A percentile compares a stretch with the other conserved stretches of the same genome.
Evolutionary conservation across 2,888 invertebrate species (phyloP).

Genomic region (Napeogenes sylphis): DNA sequence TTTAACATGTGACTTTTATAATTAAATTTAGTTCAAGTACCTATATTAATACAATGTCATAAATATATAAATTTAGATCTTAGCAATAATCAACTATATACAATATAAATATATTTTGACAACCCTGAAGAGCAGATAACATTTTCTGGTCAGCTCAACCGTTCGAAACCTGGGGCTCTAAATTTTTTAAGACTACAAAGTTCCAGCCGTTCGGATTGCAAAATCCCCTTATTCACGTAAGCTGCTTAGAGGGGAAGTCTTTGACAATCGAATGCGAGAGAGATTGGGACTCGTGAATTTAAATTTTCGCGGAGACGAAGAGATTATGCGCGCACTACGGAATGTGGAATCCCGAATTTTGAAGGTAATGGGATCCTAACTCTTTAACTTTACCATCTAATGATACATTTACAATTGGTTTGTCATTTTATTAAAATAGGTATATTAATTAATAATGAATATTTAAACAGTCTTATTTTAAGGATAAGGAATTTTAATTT

Average conservation of each 20-base stretch:
- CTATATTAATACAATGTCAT: too few species aligned
- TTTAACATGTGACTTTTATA: too few species aligned
- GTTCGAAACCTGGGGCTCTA: constrained; percentile 41
- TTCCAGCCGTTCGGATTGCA: constrained; percentile 41
- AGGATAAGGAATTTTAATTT: too few species aligned
- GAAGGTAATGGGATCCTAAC: too few species aligned
- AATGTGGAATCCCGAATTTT: constrained; percentile 3
- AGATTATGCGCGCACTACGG: constrained; percentile 25
- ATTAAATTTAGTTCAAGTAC: too few species aligned
- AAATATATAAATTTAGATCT: background rate
- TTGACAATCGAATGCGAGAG: constrained; percentile 65
- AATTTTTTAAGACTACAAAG: constrained; percentile 63
- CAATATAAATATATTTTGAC: background rate
- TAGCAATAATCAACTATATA: background rate
- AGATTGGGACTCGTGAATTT: constrained; percentile 47
- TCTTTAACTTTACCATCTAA: background rate
- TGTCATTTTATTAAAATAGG: too few species aligned
- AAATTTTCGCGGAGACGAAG: constrained; percentile 36
- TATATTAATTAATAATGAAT: too few species aligned
- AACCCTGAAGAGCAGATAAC: constrained; percentile 14
- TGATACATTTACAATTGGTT: background rate
- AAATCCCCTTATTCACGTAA: constrained; percentile 71
- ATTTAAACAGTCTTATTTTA: too few species aligned
- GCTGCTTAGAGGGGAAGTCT: constrained; percentile 68
- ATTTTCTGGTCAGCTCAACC: constrained; percentile 27